Percentiles rank a stretch among this genome's conserved stretches.
These are phyloP conservation scores for Gobionotothen gibberifrons DNA, from an alignment of 2,797 vertebrate species.

Conservation along the genomic window DNA sequence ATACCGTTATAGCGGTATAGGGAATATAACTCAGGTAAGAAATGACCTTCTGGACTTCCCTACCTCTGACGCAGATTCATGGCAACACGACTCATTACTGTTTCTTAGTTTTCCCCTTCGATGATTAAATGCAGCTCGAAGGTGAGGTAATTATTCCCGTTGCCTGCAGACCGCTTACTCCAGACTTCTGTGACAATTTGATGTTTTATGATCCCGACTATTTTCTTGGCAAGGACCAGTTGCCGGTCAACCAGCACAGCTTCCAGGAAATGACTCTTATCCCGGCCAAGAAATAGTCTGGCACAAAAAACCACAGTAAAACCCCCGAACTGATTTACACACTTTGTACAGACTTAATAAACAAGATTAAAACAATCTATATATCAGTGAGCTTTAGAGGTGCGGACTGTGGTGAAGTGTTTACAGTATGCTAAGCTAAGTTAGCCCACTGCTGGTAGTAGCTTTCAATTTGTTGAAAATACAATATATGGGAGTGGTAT, in stretches of 20 bases:
- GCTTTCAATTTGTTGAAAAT: not conserved
- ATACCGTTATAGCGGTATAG: not conserved
- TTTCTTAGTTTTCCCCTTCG: not conserved
- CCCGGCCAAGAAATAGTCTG: constrained; percentile 13
- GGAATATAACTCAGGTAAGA: not conserved
- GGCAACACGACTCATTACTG: not conserved
- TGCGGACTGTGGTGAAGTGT: not conserved
- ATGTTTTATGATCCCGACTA: not conserved
- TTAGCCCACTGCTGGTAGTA: not conserved
- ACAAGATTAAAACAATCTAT: not conserved
- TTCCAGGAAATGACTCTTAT: constrained; percentile 9
- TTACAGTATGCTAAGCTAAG: not conserved
- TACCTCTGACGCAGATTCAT: not conserved
- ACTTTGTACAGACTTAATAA: constrained; percentile 1
- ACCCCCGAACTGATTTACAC: not conserved
- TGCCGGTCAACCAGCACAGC: constrained; percentile 1
- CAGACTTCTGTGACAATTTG: not conserved
- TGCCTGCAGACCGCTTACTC: not conserved
- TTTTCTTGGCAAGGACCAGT: not conserved
- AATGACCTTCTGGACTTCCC: not conserved
- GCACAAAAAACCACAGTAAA: not conserved
- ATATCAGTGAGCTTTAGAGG: not conserved
- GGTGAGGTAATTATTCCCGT: not conserved
- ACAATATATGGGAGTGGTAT: not conserved
- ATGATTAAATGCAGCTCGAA: not conserved